These are phyloP conservation scores for Chaenocephalus aceratus DNA, from an alignment of 2,113 vertebrate species.

Conservation along the genomic window DNA sequence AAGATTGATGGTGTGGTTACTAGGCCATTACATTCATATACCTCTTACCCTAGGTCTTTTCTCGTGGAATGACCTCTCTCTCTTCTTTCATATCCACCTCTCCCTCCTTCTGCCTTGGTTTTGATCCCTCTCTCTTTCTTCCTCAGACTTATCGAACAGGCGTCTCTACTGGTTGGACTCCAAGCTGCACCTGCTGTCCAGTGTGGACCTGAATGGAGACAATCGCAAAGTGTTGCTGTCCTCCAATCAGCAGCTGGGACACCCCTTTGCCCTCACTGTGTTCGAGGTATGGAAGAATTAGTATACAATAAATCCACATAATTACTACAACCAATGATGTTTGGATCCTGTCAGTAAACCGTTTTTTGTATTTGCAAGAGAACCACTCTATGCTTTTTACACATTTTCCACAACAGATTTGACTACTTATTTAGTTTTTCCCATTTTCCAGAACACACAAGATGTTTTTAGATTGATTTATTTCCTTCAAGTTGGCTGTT, in stretches of 20 bases:
- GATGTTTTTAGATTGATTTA: not conserved
- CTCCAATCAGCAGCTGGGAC: conserved; percentile 91
- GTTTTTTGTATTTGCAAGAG: no score
- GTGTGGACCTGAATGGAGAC: conserved; percentile 93
- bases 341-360: not conserved
- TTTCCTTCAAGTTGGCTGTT: not conserved
- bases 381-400: no score
- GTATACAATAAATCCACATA: not conserved
- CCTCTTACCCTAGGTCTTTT: conserved; percentile 63
- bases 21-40: conserved; percentile 71
- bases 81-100: conserved; percentile 17
- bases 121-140: not conserved
- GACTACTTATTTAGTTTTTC: not conserved
- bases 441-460: not conserved
- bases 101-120: conserved; percentile 4
- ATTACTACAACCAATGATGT: not conserved
- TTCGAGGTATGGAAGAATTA: conserved; percentile 89
- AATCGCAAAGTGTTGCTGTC: conserved; percentile 94
- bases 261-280: conserved; percentile 95
- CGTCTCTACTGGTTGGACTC: conserved; percentile 99
- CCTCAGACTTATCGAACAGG: conserved; percentile 92
- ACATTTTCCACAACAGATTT: not conserved
- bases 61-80: conserved; percentile 63
- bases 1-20: conserved; percentile 75
- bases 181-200: conserved; percentile 96